phyloP scores from a whole-genome alignment of 2,113 vertebrate genomes.

The Muntiacus muntjak region DNA sequence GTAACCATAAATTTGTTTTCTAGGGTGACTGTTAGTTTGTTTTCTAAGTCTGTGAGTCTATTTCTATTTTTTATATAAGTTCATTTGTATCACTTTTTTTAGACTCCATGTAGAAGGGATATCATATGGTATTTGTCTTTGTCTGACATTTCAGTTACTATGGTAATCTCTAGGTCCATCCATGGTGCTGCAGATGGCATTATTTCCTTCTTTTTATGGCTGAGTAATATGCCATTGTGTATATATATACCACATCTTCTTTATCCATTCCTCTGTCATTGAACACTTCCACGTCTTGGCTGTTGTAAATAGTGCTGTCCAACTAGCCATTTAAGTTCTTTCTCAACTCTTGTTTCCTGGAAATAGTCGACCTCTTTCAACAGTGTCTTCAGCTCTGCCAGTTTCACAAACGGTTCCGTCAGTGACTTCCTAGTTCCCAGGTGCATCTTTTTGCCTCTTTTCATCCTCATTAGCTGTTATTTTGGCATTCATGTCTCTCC shows the following conservation, averaged over 20 bases:
- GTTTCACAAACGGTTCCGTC: not conserved
- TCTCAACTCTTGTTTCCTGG: not conserved
- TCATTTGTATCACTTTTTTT: not conserved
- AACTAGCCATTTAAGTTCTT: not conserved
- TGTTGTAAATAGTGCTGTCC: not conserved
- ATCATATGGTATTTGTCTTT: not conserved
- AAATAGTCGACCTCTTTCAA: not conserved
- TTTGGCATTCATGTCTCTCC: too few species aligned
- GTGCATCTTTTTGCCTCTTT: not conserved
- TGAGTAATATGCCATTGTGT: not conserved
- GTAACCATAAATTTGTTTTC: not conserved
- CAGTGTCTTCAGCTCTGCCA: not conserved
- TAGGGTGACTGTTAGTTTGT: not conserved
- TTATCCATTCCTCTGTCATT: not conserved
- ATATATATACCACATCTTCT: not conserved
- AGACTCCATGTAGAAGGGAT: not conserved
- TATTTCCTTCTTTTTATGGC: not conserved
- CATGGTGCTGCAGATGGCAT: not conserved
- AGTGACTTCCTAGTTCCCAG: too few species aligned
- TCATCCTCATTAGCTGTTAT: rapidly evolving
- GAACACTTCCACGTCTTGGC: not conserved
- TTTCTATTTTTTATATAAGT: not conserved
- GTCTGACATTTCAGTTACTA: not conserved
- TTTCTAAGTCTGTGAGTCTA: not conserved
- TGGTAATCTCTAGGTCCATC: not conserved